Evolutionary conservation across 2,113 vertebrate genomes (phyloP).

Genomic region (Alethe castanea): DNA sequence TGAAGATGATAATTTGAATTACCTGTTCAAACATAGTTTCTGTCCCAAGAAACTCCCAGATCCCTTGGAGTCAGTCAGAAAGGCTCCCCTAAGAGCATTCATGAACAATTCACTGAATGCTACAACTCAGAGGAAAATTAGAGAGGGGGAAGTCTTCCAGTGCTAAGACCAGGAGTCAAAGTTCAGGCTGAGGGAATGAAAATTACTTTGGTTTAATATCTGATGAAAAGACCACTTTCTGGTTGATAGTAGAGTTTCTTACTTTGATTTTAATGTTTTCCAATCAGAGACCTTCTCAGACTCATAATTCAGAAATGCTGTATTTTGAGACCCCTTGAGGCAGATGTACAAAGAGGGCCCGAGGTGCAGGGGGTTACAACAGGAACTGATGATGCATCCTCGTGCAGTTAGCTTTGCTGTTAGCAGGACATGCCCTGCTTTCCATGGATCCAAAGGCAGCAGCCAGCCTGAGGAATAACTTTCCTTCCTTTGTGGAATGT

Average conservation of each 20-base stretch:
- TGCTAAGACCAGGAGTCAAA: background rate
- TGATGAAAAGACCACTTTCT: background rate
- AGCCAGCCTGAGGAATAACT: background rate
- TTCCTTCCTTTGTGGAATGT: background rate
- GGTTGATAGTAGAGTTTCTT: background rate
- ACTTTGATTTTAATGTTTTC: background rate
- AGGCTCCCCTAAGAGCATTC: background rate
- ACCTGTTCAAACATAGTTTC: background rate
- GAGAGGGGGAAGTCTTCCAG: background rate
- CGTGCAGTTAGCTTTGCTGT: background rate
- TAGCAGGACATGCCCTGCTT: background rate
- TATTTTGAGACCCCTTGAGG: background rate
- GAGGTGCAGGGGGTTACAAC: accelerated
- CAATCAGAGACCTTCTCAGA: background rate
- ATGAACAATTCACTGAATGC: accelerated
- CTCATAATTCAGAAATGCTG: background rate
- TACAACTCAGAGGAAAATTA: background rate
- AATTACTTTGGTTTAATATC: background rate
- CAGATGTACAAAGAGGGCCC: accelerated
- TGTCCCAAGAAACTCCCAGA: background rate
- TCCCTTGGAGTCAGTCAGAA: background rate
- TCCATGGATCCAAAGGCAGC: background rate
- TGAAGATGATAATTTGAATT: background rate
- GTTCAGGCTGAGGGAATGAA: background rate
- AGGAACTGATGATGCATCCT: background rate